Percentiles rank a stretch among this genome's conserved stretches.
Conservation (phyloP, 2,888 invertebrate species). For the Lasioglossum pauxillum region DNA sequence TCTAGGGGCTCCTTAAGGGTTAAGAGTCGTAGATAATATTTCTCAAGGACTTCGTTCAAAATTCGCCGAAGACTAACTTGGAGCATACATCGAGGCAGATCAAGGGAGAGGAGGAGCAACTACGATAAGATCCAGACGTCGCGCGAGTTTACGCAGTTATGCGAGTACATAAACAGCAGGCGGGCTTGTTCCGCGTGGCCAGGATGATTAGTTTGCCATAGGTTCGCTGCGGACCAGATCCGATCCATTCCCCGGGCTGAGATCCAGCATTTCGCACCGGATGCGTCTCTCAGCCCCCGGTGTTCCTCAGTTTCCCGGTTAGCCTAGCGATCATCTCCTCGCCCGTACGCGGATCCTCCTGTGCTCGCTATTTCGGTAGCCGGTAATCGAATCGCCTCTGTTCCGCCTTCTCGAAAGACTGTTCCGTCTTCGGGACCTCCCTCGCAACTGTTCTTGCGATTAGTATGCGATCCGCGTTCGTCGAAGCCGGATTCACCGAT, state of each 20-base stretch:
- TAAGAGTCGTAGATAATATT: not conserved
- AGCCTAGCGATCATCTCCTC: slow-evolving; percentile 18
- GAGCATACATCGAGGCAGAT: not conserved
- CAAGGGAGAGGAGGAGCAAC: not conserved
- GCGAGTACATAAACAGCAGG: slow-evolving; percentile 63
- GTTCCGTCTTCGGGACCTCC: not conserved
- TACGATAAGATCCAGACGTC: slow-evolving; percentile 1
- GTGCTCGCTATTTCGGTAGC: slow-evolving; percentile 15
- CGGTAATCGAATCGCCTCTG: slow-evolving; percentile 13
- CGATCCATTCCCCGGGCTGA: not conserved
- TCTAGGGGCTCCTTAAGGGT: no score
- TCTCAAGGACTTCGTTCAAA: not conserved
- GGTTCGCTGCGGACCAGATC: slow-evolving; percentile 51
- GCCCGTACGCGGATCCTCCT: slow-evolving; percentile 17
- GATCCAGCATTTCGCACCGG: slow-evolving; percentile 13
- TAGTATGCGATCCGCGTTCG: slow-evolving; percentile 32
- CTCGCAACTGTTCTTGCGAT: not conserved
- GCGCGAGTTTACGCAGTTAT: slow-evolving; percentile 64
- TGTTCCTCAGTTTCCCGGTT: slow-evolving; percentile 2
- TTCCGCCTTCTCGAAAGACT: not conserved
- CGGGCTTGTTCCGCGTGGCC: slow-evolving; percentile 29
- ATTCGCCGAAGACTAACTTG: not conserved
- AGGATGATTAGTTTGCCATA: slow-evolving; percentile 70
- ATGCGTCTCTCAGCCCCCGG: slow-evolving; percentile 21
- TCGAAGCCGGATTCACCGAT: not conserved